These are phyloP conservation scores for Orientallactaga bullata DNA, from an alignment of 2,113 vertebrate genomes.

Conservation along the genomic window DNA sequence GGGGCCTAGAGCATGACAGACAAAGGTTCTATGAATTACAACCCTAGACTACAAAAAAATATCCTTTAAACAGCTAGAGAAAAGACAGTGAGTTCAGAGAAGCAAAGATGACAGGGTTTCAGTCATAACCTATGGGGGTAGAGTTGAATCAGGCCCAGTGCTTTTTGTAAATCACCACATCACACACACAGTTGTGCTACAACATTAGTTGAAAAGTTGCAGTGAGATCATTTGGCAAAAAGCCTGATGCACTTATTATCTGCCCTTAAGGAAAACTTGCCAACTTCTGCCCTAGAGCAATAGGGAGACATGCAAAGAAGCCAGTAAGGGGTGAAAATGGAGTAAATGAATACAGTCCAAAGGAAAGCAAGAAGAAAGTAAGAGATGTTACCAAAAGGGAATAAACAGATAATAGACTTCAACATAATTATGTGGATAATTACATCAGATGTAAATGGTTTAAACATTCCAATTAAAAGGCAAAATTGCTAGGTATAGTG, in stretches of 20 bases:
- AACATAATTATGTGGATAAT: neutral
- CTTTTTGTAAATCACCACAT: neutral
- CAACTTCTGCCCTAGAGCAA: neutral
- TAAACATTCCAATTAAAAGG: constrained; percentile 16
- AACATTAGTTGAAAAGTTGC: neutral
- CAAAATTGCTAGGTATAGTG: neutral
- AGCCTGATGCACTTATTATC: neutral
- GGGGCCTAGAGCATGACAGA: neutral
- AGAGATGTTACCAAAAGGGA: neutral
- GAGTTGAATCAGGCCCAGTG: neutral
- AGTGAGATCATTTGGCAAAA: neutral
- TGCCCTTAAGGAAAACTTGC: neutral
- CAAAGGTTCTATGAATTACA: neutral
- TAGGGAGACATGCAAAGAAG: neutral
- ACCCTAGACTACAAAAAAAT: neutral
- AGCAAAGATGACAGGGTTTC: neutral
- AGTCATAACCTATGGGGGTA: neutral
- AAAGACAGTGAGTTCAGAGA: neutral
- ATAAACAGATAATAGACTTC: neutral
- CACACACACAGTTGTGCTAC: neutral
- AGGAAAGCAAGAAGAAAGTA: neutral
- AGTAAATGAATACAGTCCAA: neutral
- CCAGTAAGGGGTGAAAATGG: neutral
- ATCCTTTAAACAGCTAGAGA: neutral
- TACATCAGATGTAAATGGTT: constrained; percentile 20